Base-by-base conservation (phyloP, 2,888 invertebrate species). In the Acholoe squamosa region DNA sequence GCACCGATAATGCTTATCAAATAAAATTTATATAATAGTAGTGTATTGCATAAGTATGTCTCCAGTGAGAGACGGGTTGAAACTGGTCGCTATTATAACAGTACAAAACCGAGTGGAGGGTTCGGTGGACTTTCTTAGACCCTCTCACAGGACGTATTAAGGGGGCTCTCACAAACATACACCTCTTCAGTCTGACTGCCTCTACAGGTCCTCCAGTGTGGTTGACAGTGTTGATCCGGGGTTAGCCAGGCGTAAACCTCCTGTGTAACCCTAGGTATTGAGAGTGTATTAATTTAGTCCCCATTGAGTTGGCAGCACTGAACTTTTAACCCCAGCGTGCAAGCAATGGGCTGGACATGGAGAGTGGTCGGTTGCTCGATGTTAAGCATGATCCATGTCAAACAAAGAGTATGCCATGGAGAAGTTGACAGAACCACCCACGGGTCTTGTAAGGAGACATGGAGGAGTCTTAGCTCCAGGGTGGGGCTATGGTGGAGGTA, bases 371-470 rank as follows among this genome's bases (percentile, higher is more conserved):
- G 43, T 43, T 43, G 43, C 43, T 43, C 43, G 5, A 43, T 43
- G 61, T 19, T n/a, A n/a, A n/a, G 61, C n/a, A n/a, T 61, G 61
- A 61, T 61, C 61, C 61, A n/a, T 61, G 61, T 61, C 61, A 61
- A 61, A 61, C 61, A 61, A 3, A 14, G 22, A 3, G 19, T 61
- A n/a, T n/a, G 25, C 22, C 61, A n/a, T 19, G 61, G 19, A n/a
- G 61, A n/a, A 61, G 61, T 61, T 61, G 61, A 61, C 61, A 61
- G 61, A 61, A 61, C 61, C 61, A 61, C 61, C 61, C 61, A n/a
- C n/a, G 61, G 5, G 3, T 61, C 19, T 14, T n/a, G 61, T 19
- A 61, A 61, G 61, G 71, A 3, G 71, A 1, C 28, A 3, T 71
- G 25, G 71, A 14, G 71, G 25, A n/a, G 19, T n/a, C 19, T 61